Evolutionary conservation across 2,797 vertebrate species (phyloP).

Genomic region (Periophthalmus magnuspinnatus): DNA sequence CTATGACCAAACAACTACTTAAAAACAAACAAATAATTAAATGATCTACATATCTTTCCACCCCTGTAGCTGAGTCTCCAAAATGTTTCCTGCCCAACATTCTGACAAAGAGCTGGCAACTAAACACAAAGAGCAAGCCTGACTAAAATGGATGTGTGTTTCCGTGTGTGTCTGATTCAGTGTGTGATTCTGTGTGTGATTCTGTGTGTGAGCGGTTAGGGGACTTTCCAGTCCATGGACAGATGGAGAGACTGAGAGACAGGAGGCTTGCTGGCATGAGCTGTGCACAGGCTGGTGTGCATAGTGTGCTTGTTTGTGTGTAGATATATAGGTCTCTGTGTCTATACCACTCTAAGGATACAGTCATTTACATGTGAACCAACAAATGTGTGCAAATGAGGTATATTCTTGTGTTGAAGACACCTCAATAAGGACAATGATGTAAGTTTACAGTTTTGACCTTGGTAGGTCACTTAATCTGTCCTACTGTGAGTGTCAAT

Average conservation of each 20-base stretch:
- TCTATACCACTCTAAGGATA: slow-evolving; percentile 8
- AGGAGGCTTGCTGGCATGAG: slow-evolving; percentile 80
- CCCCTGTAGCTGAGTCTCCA: slow-evolving; percentile 58
- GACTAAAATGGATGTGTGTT: slow-evolving; percentile 59
- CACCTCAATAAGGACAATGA: slow-evolving; percentile 60
- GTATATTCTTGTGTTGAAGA: slow-evolving; percentile 28
- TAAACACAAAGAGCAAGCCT: slow-evolving; percentile 66
- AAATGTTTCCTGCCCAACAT: slow-evolving; percentile 63
- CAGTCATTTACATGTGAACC: slow-evolving; percentile 39
- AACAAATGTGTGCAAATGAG: slow-evolving; percentile 29
- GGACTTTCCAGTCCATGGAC: slow-evolving; percentile 79
- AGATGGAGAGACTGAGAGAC: slow-evolving; percentile 83
- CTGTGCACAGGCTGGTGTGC: slow-evolving; percentile 70
- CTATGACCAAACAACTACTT: slow-evolving; percentile 51
- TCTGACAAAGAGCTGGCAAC: slow-evolving; percentile 75
- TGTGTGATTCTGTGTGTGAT: slow-evolving; percentile 37
- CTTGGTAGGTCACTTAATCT: slow-evolving; percentile 78
- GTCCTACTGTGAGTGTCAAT: slow-evolving; percentile 51
- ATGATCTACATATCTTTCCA: slow-evolving; percentile 49
- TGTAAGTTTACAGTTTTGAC: slow-evolving; percentile 71
- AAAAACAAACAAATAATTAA: not conserved
- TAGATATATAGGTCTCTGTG: slow-evolving; percentile 18
- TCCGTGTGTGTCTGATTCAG: slow-evolving; percentile 26
- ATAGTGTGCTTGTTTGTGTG: slow-evolving; percentile 47
- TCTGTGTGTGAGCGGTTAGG: slow-evolving; percentile 60